A percentile compares a stretch with the other conserved stretches of the same genome.
Evolutionary conservation across 2,888 invertebrate genomes (phyloP).

Genomic region (Mechanitis messenoides): DNA sequence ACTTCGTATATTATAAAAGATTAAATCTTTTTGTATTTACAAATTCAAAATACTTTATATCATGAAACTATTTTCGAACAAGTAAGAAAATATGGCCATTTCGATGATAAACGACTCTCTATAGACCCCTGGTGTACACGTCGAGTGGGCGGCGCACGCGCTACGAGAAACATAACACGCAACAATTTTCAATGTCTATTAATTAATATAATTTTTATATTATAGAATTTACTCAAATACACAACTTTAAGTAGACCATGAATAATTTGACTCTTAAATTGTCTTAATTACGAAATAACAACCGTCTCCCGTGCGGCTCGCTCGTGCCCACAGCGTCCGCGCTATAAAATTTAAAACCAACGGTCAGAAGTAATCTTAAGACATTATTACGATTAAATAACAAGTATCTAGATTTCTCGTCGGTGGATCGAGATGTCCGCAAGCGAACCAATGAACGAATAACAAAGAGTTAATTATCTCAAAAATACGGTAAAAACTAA

Average conservation of each 20-base stretch:
- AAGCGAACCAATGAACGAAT: background rate
- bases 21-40: constrained; percentile 36
- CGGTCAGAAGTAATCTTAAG: constrained; percentile 13
- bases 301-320: constrained; percentile 1
- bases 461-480: background rate
- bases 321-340: background rate
- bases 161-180: background rate
- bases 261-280: constrained; percentile 4
- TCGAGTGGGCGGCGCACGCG: background rate
- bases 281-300: constrained; percentile 7
- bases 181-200: constrained; percentile 6
- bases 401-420: constrained; percentile 5
- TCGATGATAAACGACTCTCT: constrained; percentile 8
- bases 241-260: constrained; percentile 7
- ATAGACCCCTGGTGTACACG: background rate
- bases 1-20: constrained; percentile 32
- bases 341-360: constrained; percentile 14
- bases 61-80: constrained; percentile 15
- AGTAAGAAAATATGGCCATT: constrained; percentile 25
- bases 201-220: constrained; percentile 1
- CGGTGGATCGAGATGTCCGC: background rate
- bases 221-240: constrained; percentile 4
- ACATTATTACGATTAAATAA: constrained; percentile 18
- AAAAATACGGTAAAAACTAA: constrained; percentile 1
- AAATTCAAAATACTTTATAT: constrained; percentile 35